Base-by-base conservation (phyloP, 2,888 invertebrate species). In the Leucania comma region DNA sequence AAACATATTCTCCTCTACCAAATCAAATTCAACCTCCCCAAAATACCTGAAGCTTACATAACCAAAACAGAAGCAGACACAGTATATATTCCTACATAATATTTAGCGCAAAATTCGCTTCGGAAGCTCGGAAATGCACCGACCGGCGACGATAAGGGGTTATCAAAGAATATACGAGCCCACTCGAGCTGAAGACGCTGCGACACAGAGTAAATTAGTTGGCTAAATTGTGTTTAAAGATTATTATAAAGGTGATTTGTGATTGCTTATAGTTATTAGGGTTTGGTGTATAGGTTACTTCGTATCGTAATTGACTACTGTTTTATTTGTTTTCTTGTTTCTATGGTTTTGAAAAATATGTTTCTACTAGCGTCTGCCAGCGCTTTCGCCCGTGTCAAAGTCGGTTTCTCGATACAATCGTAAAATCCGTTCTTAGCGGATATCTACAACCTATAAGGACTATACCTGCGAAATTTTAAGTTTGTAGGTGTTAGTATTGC, bases 131-230 rank as follows among this genome's bases (percentile, higher is more conserved):
- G 83, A 81, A 87, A 88, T 89, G 89, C 88, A 87, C 84, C 85
- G 83, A 87, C 86, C 78, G 80, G 73, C 69, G 75, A 58, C 87
- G 92, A 92, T 92, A 93, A 92, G 88, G 84, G 89, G 90, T 91
- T 92, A 92, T 91, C 91, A 89, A 90, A 88, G 88, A 90, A 91
- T 88, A 90, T 90, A 90, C 87, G 88, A 86, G 84, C 68, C 50
- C 77, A 73, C 61, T 73, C 66, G 60, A 63, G 73, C 62, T 68
- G 82, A 78, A 81, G 78, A 79, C 58, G 78, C 38, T 82, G 75
- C 48, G 82, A 82, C 79, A 79, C 79, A 73, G 68, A 57, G 57
- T 79, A 82, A 79, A 82, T 79, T 80, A 73, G 65, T 42, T 66
- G 58, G 35, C 61, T 62, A 67, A 78, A 78, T 79, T 72, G 58